These are phyloP conservation scores for Cryptocheilus praepositus DNA, from an alignment of 2,888 invertebrate genomes.

Conservation along the genomic window DNA sequence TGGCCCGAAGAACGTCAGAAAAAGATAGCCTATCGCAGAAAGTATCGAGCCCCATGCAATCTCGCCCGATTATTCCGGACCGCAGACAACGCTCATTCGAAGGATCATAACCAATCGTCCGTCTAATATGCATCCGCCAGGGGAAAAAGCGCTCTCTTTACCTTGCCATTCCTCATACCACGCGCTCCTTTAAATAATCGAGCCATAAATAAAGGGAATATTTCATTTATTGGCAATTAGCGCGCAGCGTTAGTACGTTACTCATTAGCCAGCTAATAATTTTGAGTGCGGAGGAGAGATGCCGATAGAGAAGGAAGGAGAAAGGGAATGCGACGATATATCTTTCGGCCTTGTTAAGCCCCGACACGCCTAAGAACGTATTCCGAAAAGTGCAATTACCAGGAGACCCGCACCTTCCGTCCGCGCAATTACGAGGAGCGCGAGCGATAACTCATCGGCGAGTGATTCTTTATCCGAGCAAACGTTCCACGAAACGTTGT, in stretches of 20 bases:
- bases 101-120: too few relatives aligned
- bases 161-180: too few relatives aligned
- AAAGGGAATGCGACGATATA: neutral
- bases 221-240: constrained; percentile 2
- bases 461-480: constrained; percentile 3
- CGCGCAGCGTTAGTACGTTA: constrained; percentile 2
- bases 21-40: too few relatives aligned
- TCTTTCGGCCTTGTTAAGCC: constrained; percentile 7
- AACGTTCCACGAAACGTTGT: constrained; percentile 5
- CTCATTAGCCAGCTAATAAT: constrained; percentile 5
- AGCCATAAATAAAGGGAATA: neutral
- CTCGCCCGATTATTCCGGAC: too few relatives aligned
- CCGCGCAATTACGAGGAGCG: constrained; percentile 9
- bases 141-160: too few relatives aligned
- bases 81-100: too few relatives aligned
- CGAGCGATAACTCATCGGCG: constrained; percentile 6
- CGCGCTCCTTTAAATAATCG: too few relatives aligned
- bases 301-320: too few relatives aligned
- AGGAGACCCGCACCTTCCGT: constrained; percentile 1
- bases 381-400: constrained; percentile 9
- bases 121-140: too few relatives aligned
- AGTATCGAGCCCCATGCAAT: too few relatives aligned
- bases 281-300: neutral
- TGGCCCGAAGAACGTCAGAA: too few relatives aligned
- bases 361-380: constrained; percentile 6